Base-by-base conservation (phyloP, 2,888 invertebrate genomes). In the Andrena camellia region DNA sequence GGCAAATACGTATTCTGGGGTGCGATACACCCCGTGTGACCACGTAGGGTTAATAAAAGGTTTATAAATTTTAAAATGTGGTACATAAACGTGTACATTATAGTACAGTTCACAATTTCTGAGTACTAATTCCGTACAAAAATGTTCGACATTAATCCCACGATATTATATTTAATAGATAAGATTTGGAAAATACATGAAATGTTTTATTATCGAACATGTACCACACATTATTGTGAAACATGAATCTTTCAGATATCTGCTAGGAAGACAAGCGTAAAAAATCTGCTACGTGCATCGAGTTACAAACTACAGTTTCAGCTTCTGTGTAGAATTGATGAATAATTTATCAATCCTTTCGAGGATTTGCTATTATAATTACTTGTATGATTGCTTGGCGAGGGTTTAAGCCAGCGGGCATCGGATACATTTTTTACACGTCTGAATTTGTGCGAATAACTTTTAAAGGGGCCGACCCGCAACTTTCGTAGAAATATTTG, bases 311-410 rank as follows among this genome's bases (percentile, higher is more conserved):
- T n/a, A 2, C 26, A 35, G 13, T 57, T 29, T 23, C 10, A 7
- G 10, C 10, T 5, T 69, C n/a, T 6, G n/a, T 42, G n/a, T 23
- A 29, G 5, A 59, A 26, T 35, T 69, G 4, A 23, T 63, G 20
- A 20, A 20, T 20, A 42, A 63, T 42, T 23, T 63, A 42, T 63
- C 23, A 63, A 42, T 35, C 10, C 33, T 42, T 63, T 7, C 20
- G 13, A n/a, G 23, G 20, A 50, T 20, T 33, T 54, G 1, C n/a
- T 57, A 57, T n/a, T 54, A 69, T 42, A 69, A 57, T 57, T 57
- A 23, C 8, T 59, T 6, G 6, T 8, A 54, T 20, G 35, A 26
- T 6, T n/a, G 17, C 17, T 35, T 23, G 2, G 4, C 0, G 54
- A 54, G 54, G 23, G 26, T 54, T 50, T 52, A 52, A 35, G 23